These are phyloP conservation scores for Graphium colonna DNA, from an alignment of 2,888 invertebrate genomes.

Conservation along the genomic window DNA sequence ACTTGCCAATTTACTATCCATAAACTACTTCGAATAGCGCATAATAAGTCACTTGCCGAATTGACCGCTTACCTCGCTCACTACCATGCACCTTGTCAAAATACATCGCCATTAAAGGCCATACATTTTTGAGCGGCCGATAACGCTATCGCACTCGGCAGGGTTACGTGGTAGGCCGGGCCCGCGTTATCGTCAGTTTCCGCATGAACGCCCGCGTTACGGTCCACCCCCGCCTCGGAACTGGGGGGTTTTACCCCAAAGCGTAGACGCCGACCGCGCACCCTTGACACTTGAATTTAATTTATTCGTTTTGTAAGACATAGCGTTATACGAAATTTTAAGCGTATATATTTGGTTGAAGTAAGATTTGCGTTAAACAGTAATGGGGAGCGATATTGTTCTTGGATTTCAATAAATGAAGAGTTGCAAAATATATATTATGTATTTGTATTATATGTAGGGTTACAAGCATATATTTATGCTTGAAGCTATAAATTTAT, in stretches of 20 bases:
- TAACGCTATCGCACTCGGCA: slow-evolving; percentile 58
- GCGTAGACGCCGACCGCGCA: slow-evolving; percentile 49
- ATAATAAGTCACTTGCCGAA: no score
- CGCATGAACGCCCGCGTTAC: slow-evolving; percentile 77
- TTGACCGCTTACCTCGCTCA: slow-evolving; percentile 18
- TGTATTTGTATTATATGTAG: no score
- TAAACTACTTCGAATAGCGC: not conserved
- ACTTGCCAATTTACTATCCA: not conserved
- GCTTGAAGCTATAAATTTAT: no score
- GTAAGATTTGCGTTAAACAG: no score
- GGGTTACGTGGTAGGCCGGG: slow-evolving; percentile 77
- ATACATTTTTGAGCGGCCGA: slow-evolving; percentile 71
- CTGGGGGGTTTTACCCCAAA: slow-evolving; percentile 28
- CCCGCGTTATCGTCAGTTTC: slow-evolving; percentile 76
- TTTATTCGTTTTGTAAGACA: no score
- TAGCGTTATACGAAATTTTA: no score
- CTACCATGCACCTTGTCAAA: slow-evolving; percentile 50
- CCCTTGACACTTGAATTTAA: slow-evolving; percentile 75
- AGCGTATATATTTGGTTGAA: no score
- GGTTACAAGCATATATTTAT: no score
- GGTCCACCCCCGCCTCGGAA: slow-evolving; percentile 41
- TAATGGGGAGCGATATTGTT: no score
- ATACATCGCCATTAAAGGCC: slow-evolving; percentile 60
- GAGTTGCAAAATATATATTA: no score
- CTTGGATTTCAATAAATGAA: no score